Conservation (phyloP, 2,113 vertebrate genomes). For the Albula glossodonta region DNA sequence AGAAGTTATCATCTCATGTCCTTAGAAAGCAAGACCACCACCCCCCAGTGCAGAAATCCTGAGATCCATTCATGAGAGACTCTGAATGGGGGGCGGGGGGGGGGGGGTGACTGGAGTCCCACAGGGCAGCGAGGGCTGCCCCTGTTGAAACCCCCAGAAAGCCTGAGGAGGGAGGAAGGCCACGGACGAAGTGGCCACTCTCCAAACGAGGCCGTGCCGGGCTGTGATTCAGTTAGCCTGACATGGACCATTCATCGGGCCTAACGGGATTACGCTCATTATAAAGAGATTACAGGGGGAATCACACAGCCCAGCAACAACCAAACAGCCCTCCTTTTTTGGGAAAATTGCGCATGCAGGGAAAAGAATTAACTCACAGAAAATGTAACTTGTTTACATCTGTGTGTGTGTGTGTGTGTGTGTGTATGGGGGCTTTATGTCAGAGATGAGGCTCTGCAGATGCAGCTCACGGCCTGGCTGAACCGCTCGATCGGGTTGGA, state of each 20-base stretch:
- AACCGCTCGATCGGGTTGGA: neutral
- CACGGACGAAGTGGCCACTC: slow-evolving; percentile 25
- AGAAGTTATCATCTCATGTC: neutral
- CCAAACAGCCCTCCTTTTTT: slow-evolving; percentile 38
- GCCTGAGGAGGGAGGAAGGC: slow-evolving; percentile 8
- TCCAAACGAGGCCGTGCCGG: slow-evolving; percentile 34
- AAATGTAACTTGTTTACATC: neutral
- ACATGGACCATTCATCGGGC: slow-evolving; percentile 82
- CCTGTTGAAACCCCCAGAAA: slow-evolving; percentile 29
- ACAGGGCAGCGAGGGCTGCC: slow-evolving; percentile 4
- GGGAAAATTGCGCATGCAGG: slow-evolving; percentile 17
- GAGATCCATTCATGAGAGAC: neutral
- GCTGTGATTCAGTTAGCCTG: slow-evolving; percentile 85
- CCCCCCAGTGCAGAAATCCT: neutral
- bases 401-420: too few relatives aligned
- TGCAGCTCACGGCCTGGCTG: neutral
- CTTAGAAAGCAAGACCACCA: neutral
- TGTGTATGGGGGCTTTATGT: neutral
- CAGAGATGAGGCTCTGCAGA: neutral
- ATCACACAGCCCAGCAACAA: slow-evolving; percentile 63
- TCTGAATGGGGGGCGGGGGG: slow-evolving; percentile 4
- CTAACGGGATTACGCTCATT: slow-evolving; percentile 91
- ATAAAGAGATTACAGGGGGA: slow-evolving; percentile 88
- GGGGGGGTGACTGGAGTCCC: slow-evolving; percentile 7
- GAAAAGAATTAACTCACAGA: neutral